A percentile compares a stretch with the other conserved stretches of the same genome.
Conservation (phyloP, 2,113 vertebrate species). For the Progne subis region DNA sequence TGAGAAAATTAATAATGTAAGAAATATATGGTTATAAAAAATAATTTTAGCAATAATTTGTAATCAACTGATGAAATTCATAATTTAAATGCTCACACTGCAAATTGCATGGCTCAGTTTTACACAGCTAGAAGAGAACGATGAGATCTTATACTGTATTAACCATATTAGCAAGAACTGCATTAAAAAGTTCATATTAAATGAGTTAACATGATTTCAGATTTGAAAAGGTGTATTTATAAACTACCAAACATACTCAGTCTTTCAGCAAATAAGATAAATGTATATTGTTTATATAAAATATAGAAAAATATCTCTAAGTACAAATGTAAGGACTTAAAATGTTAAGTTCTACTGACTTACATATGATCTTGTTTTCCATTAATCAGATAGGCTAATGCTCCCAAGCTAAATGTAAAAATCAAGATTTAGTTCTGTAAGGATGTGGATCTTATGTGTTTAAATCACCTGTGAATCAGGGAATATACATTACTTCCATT, state of each 20-base stretch:
- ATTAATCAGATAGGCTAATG: neutral
- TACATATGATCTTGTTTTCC: neutral
- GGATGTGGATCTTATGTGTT: neutral
- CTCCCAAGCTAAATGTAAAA: neutral
- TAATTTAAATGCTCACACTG: neutral
- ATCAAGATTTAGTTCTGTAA: neutral
- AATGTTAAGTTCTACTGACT: neutral
- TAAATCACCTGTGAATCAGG: neutral
- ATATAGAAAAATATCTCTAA: neutral
- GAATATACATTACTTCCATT: neutral
- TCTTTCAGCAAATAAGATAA: neutral
- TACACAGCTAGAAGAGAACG: neutral
- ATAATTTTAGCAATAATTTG: slow-evolving; percentile 38
- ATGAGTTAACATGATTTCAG: neutral
- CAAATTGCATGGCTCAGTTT: neutral
- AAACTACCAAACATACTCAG: neutral
- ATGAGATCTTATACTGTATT: neutral
- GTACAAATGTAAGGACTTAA: neutral
- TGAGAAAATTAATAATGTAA: slow-evolving; percentile 40
- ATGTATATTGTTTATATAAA: neutral
- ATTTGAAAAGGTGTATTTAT: neutral
- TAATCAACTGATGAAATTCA: slow-evolving; percentile 12
- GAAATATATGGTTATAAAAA: slow-evolving; percentile 30
- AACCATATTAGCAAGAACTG: neutral
- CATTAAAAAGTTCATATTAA: neutral